These are phyloP conservation scores for Heliothis subflexa DNA, from an alignment of 1,140 invertebrate genomes.

Conservation along the genomic window DNA sequence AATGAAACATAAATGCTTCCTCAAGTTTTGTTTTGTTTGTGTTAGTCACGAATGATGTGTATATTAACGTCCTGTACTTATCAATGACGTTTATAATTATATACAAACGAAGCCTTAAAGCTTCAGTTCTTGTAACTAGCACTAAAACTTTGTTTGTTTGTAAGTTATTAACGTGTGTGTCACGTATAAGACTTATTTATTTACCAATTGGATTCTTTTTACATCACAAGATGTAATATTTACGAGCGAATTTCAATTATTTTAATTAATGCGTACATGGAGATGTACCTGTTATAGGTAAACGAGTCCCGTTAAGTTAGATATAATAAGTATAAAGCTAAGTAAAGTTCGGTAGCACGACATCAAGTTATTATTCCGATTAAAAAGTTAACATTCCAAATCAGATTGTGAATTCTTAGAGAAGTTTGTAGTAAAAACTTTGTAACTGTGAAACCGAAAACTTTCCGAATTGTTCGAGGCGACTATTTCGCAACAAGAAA, in stretches of 20 bases:
- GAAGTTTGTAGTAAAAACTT: conserved; percentile 23
- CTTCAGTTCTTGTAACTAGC: conserved; percentile 2
- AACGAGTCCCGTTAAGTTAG: not conserved
- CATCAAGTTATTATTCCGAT: conserved; percentile 41
- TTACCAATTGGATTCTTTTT: conserved; percentile 17
- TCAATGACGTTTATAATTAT: conserved; percentile 11
- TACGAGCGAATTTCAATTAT: conserved; percentile 13
- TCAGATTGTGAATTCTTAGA: conserved; percentile 33
- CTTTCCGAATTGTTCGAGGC: conserved; percentile 9
- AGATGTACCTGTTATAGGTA: not conserved
- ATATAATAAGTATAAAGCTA: not conserved
- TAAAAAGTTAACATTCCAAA: conserved; percentile 44
- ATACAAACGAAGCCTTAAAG: not conserved
- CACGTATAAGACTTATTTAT: conserved; percentile 4
- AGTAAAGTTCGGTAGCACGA: conserved; percentile 15
- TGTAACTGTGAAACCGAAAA: conserved; percentile 35
- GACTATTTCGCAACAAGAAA: conserved; percentile 66
- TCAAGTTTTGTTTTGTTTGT: not conserved
- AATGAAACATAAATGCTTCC: not conserved
- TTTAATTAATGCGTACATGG: not conserved
- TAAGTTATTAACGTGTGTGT: not conserved
- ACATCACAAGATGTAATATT: conserved; percentile 6
- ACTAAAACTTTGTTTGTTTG: not conserved
- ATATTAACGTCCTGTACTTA: conserved; percentile 17
- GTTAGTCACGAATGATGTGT: conserved; percentile 14